Evolutionary conservation across 2,797 vertebrate species (phyloP).

Genomic region (Pogoniulus pusillus): DNA sequence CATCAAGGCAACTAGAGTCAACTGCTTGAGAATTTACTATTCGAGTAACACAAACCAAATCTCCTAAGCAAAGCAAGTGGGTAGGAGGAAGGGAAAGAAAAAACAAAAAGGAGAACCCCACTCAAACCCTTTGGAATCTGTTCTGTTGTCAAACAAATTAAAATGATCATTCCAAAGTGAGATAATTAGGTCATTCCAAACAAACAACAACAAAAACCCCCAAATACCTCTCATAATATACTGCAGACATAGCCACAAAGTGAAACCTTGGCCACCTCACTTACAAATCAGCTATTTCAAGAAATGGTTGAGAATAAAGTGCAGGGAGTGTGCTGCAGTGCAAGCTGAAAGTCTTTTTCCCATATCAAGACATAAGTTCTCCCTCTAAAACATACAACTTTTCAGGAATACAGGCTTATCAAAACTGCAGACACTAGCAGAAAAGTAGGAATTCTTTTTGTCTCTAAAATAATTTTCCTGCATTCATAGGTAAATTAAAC

Average conservation of each 20-base stretch:
- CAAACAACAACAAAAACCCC: neutral
- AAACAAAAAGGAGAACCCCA: neutral
- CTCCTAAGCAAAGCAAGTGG: neutral
- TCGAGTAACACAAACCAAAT: neutral
- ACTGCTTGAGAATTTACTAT: neutral
- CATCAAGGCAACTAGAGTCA: neutral
- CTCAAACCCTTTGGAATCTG: neutral
- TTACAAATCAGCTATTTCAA: neutral
- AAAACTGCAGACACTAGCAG: neutral
- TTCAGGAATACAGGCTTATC: neutral
- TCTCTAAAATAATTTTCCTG: neutral
- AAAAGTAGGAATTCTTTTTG: neutral
- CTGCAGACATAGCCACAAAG: neutral
- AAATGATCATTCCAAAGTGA: too few relatives aligned
- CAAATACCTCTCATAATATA: neutral
- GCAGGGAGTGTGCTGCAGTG: neutral
- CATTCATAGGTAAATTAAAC: neutral
- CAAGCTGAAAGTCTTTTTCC: neutral
- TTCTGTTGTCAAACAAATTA: neutral
- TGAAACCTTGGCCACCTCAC: neutral
- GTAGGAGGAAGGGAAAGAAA: neutral
- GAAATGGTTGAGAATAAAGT: neutral
- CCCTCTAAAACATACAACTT: neutral
- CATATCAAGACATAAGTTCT: neutral
- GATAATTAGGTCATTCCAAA: neutral